Base-by-base conservation (phyloP, 1,140 invertebrate genomes). In the Drosophila funebris region DNA sequence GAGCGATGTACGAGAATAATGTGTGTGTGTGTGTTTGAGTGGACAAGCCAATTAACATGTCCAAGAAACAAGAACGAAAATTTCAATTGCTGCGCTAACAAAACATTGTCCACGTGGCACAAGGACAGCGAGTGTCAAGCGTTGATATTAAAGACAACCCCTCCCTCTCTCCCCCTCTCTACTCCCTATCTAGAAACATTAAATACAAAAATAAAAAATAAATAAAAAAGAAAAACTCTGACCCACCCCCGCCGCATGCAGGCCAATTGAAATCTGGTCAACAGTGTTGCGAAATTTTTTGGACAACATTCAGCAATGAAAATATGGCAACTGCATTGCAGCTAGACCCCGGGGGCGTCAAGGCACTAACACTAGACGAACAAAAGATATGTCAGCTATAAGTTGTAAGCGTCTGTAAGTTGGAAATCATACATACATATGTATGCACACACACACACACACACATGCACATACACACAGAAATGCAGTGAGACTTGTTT, bases 291-390 rank as follows among this genome's bases (percentile, higher is more conserved):
- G 20, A 18, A 69, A 52, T 64, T 13, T 53, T 63, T 63, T 22
- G 9, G 18, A 29, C 33, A 56, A 41, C 20, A 20, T 39, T 44
- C 41, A 24, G 76, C 52, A 50, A 69, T 64, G 78, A 69, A 85
- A 78, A 80, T 87, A 85, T 85, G 66, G 82, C 81, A 82, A 75
- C 81, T 85, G 81, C 81, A 85, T 58, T 85, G 81, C 81, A 78
- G 81, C 73, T 77, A 46, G 57, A 14, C 48, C 48, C 41, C 31
- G 44, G 60, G 60, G 60, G 37, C 36, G 27, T 5, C 43, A 29
- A 20, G 22, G 9, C 46, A 29, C 24, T 7, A 27, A 53, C 36
- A 57, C 20, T 13, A 16, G 50, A 50, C 69, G 61, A 46, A 73
- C 73, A 73, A 77, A 69, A 64, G 68, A 75, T 61, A 75, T 60